Percentiles rank a stretch among this genome's conserved stretches.
phyloP scores from a whole-genome alignment of 2,113 vertebrate genomes.

The Capreolus pygargus region DNA sequence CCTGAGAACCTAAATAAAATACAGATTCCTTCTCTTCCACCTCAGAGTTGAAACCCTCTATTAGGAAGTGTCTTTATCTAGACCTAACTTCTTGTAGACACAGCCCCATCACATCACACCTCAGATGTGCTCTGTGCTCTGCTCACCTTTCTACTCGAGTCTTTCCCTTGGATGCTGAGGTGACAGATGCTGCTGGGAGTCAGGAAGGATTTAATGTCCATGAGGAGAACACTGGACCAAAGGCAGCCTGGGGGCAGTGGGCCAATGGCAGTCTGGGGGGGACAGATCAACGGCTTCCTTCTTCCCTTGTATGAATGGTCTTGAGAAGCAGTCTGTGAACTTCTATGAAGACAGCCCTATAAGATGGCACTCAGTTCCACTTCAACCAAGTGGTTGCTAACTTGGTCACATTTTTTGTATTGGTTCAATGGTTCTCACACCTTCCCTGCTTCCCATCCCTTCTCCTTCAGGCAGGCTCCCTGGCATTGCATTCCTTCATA shows the following conservation, averaged over 20 bases:
- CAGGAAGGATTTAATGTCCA: neutral
- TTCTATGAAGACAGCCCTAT: neutral
- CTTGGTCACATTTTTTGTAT: neutral
- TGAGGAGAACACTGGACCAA: neutral
- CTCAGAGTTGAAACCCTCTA: neutral
- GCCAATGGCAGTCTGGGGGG: neutral
- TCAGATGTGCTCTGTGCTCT: no score
- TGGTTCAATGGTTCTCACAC: neutral
- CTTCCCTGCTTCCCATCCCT: neutral
- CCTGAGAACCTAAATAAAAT: neutral
- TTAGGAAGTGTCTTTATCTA: neutral
- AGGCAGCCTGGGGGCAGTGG: neutral
- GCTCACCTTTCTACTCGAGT: neutral
- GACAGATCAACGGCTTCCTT: neutral
- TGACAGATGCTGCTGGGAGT: neutral
- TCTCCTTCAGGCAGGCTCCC: neutral
- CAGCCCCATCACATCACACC: accelerated
- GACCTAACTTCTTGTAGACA: neutral
- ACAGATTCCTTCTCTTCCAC: neutral
- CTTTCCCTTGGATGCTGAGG: neutral
- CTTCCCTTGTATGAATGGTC: neutral
- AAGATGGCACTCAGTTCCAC: neutral
- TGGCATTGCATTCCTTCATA: neutral
- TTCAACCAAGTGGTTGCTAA: neutral
- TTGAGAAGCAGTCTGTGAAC: neutral